Base-by-base conservation (phyloP, 2,113 vertebrate genomes). In the Actinemys pallida region DNA sequence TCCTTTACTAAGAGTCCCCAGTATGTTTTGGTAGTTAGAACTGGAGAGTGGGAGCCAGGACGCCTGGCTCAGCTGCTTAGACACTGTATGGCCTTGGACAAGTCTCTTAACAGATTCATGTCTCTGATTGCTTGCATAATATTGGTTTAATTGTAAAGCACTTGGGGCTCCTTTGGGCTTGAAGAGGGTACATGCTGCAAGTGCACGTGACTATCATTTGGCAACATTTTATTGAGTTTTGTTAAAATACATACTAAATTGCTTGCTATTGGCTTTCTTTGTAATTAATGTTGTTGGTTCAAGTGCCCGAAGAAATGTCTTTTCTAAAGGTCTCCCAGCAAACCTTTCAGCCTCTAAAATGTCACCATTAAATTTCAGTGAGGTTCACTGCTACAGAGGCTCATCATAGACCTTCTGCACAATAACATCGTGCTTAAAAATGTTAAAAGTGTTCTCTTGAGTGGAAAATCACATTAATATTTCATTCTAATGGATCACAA, bases 241-340 rank as follows among this genome's bases (percentile, higher is more conserved):
- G 57, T 89, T 86, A 87, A 62, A n/a, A 84, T 31, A 9, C 2
- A 0, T 62, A 24, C 59, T 93, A 5, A 84, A 83, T 39, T 81
- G 39, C 47, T 96, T 88, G 31, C 54, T 91, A 0, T 53, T 93
- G 84, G 10, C 88, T 93, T 92, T 88, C 39, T 54, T 85, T 87
- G 88, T 57, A 81, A 3, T 81, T 86, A 86, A 25, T 59, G 22
- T 88, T 83, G 50, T 39, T 92, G 78, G 75, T 85, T 97, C 86
- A 91, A 91, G 90, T 79, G 47, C 76, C 62, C 79, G 65, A 54
- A 85, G 1, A 17, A 91, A 83, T 22, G 1, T 91, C 50, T 91
- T 96, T 85, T 65, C 57, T 87, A 56, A 86, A 92, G 79, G 35
- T 85, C 35, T 95, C 94, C 45, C 19, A 76, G 42, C 42, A 76